A percentile compares a stretch with the other conserved stretches of the same genome.
Conservation (phyloP, 2,113 vertebrate genomes). For the Hippopotamus amphibius region DNA sequence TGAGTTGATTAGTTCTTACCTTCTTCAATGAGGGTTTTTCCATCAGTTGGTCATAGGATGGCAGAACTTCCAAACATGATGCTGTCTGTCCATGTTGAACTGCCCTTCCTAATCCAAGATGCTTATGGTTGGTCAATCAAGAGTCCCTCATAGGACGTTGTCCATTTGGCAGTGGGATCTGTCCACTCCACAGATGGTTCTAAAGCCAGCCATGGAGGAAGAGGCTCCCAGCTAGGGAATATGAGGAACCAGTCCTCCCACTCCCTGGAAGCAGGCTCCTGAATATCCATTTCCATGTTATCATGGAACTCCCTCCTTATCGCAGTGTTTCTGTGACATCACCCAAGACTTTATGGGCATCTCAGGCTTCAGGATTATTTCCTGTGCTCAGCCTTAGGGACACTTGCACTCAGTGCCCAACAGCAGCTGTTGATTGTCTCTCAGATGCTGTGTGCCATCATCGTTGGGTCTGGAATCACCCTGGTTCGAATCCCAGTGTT, state of each 20-base stretch:
- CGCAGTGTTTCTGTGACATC: background rate
- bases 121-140: background rate
- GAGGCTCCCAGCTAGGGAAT: rapidly evolving
- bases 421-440: background rate
- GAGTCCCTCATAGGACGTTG: background rate
- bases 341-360: background rate
- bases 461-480: rapidly evolving
- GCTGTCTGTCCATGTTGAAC: rapidly evolving
- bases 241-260: rapidly evolving
- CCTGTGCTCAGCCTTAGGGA: background rate
- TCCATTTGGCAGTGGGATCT: rapidly evolving
- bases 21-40: rapidly evolving
- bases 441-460: rapidly evolving
- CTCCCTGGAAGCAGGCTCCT: rapidly evolving
- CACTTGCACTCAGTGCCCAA: rapidly evolving
- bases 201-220: rapidly evolving
- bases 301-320: background rate
- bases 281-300: rapidly evolving
- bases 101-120: background rate
- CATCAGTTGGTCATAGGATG: rapidly evolving
- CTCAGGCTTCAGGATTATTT: background rate
- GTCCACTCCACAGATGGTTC: rapidly evolving
- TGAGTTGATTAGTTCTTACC: rapidly evolving
- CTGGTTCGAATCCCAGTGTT: background rate
- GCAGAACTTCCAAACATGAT: rapidly evolving